Percentiles rank a stretch among this genome's conserved stretches.
These are phyloP conservation scores for Tinea semifulvella DNA, from an alignment of 2,888 invertebrate genomes.

Conservation along the genomic window DNA sequence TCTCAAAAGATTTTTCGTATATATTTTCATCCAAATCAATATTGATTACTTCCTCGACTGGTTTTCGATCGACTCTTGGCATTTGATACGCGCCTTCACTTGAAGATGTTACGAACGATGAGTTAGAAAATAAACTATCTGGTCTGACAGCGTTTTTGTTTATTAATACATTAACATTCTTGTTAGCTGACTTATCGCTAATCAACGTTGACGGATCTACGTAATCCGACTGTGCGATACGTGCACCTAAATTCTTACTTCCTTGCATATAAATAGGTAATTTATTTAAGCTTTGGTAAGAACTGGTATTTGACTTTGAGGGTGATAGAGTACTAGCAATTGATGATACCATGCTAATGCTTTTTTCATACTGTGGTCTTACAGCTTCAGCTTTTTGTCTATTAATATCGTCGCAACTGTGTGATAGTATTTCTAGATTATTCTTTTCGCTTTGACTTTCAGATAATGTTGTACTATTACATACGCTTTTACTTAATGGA, in stretches of 20 bases:
- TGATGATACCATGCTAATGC: conserved; percentile 40
- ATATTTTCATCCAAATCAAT: conserved; percentile 67
- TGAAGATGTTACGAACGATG: conserved; percentile 63
- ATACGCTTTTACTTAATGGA: conserved; percentile 48
- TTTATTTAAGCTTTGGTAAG: conserved; percentile 51
- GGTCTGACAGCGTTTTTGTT: conserved; percentile 66
- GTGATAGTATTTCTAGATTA: conserved; percentile 42
- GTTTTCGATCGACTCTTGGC: conserved; percentile 17
- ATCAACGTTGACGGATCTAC: conserved; percentile 80
- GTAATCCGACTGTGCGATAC: conserved; percentile 89
- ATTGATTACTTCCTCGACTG: conserved; percentile 3
- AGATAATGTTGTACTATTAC: conserved; percentile 41
- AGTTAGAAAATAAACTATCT: conserved; percentile 66
- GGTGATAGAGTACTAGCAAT: conserved; percentile 35
- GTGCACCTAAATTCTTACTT: conserved; percentile 83
- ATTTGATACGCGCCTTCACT: conserved; percentile 56
- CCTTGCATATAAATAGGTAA: conserved; percentile 77
- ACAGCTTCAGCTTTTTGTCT: conserved; percentile 30
- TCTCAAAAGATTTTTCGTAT: conserved; percentile 80
- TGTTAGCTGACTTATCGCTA: conserved; percentile 46
- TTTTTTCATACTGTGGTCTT: conserved; percentile 43
- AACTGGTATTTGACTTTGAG: conserved; percentile 46
- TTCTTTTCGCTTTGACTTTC: conserved; percentile 50
- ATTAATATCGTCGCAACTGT: conserved; percentile 50
- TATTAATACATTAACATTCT: conserved; percentile 69